These are phyloP conservation scores for Spatulosminthurus flaviceps DNA, from an alignment of 2,888 invertebrate genomes.

Conservation along the genomic window DNA sequence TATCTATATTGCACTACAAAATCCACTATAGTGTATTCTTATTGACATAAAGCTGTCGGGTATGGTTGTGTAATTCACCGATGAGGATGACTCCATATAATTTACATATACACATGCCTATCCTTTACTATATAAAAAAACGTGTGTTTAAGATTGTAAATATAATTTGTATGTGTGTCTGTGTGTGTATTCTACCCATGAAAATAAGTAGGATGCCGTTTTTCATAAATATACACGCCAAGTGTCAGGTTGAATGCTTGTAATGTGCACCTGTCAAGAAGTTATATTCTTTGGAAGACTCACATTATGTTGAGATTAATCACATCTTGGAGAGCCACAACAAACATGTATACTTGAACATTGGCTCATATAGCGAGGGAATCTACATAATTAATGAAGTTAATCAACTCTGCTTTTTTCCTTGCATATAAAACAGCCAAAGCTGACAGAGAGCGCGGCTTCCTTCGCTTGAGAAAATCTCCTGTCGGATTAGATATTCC, in stretches of 20 bases:
- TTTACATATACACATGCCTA: too few species aligned
- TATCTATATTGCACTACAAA: too few species aligned
- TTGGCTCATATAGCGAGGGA: neutral
- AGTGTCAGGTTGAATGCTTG: neutral
- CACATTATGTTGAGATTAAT: conserved; percentile 38
- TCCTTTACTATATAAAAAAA: neutral
- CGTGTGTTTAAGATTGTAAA: too few species aligned
- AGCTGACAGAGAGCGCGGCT: too few species aligned
- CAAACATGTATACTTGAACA: conserved; percentile 11
- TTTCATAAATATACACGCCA: conserved; percentile 7
- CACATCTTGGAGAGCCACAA: neutral
- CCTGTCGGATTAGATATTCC: neutral
- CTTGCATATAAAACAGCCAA: neutral
- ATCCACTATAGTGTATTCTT: too few species aligned
- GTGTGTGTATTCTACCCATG: neutral
- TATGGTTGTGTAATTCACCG: too few species aligned
- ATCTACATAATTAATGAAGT: conserved; percentile 7
- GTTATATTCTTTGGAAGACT: conserved; percentile 24
- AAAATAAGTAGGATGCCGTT: neutral
- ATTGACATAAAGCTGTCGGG: too few species aligned
- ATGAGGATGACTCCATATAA: too few species aligned
- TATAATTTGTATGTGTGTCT: too few species aligned
- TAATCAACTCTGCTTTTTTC: neutral
- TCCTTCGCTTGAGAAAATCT: neutral
- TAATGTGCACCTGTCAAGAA: conserved; percentile 27